Evolutionary conservation across 1,140 invertebrate genomes (phyloP), one percentile per base, ranked within the genome.

Genomic region (Saccostrea glomerata): DNA sequence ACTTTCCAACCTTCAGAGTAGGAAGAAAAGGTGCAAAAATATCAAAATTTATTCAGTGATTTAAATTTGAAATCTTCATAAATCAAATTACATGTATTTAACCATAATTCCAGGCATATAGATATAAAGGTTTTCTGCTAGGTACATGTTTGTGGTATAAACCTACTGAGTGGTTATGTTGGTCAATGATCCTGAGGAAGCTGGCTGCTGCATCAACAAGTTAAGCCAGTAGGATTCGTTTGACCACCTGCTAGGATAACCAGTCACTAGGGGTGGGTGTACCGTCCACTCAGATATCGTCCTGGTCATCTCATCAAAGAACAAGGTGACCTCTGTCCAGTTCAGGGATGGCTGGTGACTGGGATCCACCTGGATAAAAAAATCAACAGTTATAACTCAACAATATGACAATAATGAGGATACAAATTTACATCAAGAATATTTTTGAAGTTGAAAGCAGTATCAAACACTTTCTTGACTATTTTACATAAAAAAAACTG

Each of bases 171-270:
- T 15, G 0, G 86, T 47, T 7, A 90, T 88, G 55, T 84, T 84
- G 47, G 40, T n/a, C 47, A 56, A 40, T 55, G 40, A 55, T 13
- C 55, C 36, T 13, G 55, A 84, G 55, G 82, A 30, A 15, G 36
- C 47, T 58, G 58, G 60, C 47, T 91, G 90, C 54, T 86, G 70
- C 54, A 87, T 73, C 30, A 91, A 70, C 60, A 90, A 30, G 36
- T 87, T 60, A 3, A 90, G 63, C 90, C 90, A 91, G 82, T 85
- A 91, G n/a, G 88, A 58, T 30, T 85, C 90, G 86, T 91, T 91
- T 70, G 85, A 55, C 90, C 90, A 91, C 12, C n/a, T 54, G 6
- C 82, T 15, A 0, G 90, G 88, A 12, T 89, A 15, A 11, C 82
- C 82, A 13, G 90, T 23, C 12, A 30, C 66, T 9, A 87, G 86